Conservation (phyloP, 2,797 vertebrate species). For the Coranthus polyacanthus region DNA sequence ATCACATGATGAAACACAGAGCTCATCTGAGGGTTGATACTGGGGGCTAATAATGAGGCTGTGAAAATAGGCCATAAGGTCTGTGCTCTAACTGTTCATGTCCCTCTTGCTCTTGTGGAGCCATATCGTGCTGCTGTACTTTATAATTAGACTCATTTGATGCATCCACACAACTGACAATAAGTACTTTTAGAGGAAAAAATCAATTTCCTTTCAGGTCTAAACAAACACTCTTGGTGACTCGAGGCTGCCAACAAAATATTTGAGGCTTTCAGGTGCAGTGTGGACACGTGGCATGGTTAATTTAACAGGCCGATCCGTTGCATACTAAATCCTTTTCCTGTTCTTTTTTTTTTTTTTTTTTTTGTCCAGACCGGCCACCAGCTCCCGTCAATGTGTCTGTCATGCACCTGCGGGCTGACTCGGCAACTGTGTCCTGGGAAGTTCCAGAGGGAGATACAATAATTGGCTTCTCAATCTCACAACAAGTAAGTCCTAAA, state of each 20-base stretch:
- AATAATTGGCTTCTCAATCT: slow-evolving; percentile 97
- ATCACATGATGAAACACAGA: not conserved
- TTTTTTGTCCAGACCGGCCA: slow-evolving; percentile 87
- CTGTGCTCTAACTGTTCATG: no score
- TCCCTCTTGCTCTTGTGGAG: not conserved
- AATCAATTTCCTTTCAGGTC: not conserved
- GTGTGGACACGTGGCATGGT: slow-evolving; percentile 1
- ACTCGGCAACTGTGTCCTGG: slow-evolving; percentile 97
- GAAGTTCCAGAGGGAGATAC: slow-evolving; percentile 97
- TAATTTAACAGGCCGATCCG: no score
- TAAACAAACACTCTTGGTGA: slow-evolving; percentile 14
- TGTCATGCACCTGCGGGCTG: slow-evolving; percentile 93
- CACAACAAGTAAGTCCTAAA: slow-evolving; percentile 90
- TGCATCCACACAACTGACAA: not conserved
- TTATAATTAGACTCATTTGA: not conserved
- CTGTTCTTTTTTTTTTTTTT: slow-evolving; percentile 5
- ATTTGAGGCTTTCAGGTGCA: slow-evolving; percentile 5
- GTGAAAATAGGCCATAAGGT: not conserved
- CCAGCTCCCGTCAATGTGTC: slow-evolving; percentile 97
- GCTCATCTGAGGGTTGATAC: not conserved
- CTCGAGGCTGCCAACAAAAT: not conserved
- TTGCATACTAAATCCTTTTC: not conserved
- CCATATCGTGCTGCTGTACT: not conserved
- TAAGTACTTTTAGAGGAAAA: not conserved
- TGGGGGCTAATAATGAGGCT: not conserved